Evolutionary conservation across 2,888 invertebrate species (phyloP).

Genomic region (Tipula helvola): DNA sequence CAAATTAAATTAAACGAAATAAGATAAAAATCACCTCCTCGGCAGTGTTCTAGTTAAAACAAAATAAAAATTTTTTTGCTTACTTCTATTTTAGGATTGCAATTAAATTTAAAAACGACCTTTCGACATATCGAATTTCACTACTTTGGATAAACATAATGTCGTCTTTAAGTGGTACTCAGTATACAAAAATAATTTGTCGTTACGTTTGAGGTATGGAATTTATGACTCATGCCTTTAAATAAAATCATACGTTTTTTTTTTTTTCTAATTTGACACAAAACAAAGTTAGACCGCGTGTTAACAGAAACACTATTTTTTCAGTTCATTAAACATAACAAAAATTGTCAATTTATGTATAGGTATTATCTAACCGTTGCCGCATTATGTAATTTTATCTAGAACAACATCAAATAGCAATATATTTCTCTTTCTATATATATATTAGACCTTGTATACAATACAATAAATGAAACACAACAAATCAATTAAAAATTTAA

Average conservation of each 20-base stretch:
- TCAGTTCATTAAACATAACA: constrained; percentile 4
- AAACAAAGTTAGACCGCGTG: neutral
- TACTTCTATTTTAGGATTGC: neutral
- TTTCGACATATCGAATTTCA: neutral
- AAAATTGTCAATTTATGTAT: neutral
- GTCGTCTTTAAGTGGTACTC: neutral
- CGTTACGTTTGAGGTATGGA: neutral
- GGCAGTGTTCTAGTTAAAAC: neutral
- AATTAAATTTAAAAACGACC: neutral
- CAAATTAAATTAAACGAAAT: neutral
- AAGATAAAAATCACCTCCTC: neutral
- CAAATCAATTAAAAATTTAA: neutral
- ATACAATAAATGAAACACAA: neutral
- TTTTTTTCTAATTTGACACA: neutral
- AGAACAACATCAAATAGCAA: neutral
- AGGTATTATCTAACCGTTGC: neutral
- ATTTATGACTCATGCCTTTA: neutral
- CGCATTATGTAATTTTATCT: neutral
- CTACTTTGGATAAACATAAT: too few relatives aligned
- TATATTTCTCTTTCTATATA: neutral
- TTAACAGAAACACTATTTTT: neutral
- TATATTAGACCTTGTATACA: neutral
- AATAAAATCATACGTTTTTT: too few relatives aligned
- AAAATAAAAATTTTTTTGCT: neutral
- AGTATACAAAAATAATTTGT: neutral